These are phyloP conservation scores for Drosophila bocki DNA, from an alignment of 1,140 invertebrate species.

Conservation along the genomic window DNA sequence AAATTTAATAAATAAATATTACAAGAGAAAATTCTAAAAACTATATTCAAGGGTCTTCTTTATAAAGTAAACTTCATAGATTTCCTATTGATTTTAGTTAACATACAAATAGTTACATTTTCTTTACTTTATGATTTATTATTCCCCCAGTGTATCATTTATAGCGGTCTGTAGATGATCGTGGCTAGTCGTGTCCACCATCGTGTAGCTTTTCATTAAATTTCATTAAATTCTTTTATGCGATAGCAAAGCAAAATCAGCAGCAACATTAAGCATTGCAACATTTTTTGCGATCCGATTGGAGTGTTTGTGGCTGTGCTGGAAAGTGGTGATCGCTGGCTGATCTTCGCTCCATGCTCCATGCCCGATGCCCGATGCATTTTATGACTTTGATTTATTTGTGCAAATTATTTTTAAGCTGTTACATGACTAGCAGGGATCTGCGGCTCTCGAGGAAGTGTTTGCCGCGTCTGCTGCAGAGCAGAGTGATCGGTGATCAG, in stretches of 20 bases:
- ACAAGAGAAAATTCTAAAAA: background rate
- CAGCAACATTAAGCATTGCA: constrained; percentile 48
- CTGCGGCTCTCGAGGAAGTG: constrained; percentile 65
- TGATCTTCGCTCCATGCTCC: constrained; percentile 44
- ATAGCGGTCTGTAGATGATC: constrained; percentile 18
- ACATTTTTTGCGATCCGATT: constrained; percentile 39
- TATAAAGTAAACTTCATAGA: background rate
- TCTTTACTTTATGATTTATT: background rate
- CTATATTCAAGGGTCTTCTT: background rate
- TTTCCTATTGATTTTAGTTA: background rate
- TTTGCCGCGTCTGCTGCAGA: constrained; percentile 46
- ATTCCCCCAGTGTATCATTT: constrained; percentile 2
- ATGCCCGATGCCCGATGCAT: constrained; percentile 40
- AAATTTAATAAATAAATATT: background rate
- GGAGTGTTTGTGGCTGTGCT: background rate
- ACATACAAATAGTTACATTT: background rate
- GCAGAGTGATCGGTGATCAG: constrained; percentile 31
- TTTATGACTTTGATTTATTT: constrained; percentile 83
- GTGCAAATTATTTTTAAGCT: constrained; percentile 78
- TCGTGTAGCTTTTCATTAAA: constrained; percentile 83
- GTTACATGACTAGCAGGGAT: constrained; percentile 64
- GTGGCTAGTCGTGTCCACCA: constrained; percentile 66
- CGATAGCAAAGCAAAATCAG: constrained; percentile 67
- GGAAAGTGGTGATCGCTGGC: constrained; percentile 19
- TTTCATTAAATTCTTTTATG: constrained; percentile 84